Evolutionary conservation across 2,888 invertebrate species (phyloP), one percentile per base, ranked within the genome.

Genomic region (Calliphora vomitoria): DNA sequence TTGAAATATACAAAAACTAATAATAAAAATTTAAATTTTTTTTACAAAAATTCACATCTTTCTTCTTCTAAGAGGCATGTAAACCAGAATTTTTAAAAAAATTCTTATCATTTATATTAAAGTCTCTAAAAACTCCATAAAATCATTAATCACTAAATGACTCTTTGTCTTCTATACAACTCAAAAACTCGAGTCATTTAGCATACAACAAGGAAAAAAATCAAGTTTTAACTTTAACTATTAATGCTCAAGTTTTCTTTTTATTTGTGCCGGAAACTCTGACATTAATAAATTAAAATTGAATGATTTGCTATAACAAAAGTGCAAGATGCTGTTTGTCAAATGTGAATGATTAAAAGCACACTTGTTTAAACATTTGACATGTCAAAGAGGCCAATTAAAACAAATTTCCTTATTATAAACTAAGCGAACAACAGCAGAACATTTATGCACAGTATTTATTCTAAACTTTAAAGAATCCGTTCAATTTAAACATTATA

Each of bases 311-410:
- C 58, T 75, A 55, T 31, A 62, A 50, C n/a, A 31, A 25, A 86
- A 72, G 44, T 78, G 72, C 41, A 69, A 74, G 68, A 69, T 69
- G 60, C 50, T 82, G 47, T 72, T n/a, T 66, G 58, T 64, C 60
- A 80, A 86, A 68, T 64, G 41, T 68, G 64, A 69, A 83, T 86
- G 75, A 86, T 86, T 80, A 80, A 82, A 86, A 80, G 72, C 75
- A 87, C 87, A 76, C 87, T 76, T 84, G 83, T 84, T 84, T 81
- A 80, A 87, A 87, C 75, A 87, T 83, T 72, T 76, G 76, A 72
- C 87, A 81, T 81, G 66, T 84, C 83, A 84, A 84, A 81, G 83
- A 68, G 87, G 66, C 76, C 80, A 84, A 84, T 81, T 84, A 66
- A 71, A 60, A 38, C 25, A 81, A 68, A 78, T 79, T 86, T 82